Percentiles rank a stretch among this genome's conserved stretches.
Evolutionary conservation across 2,797 vertebrate species (phyloP).

Genomic region (Leuciscus waleckii): DNA sequence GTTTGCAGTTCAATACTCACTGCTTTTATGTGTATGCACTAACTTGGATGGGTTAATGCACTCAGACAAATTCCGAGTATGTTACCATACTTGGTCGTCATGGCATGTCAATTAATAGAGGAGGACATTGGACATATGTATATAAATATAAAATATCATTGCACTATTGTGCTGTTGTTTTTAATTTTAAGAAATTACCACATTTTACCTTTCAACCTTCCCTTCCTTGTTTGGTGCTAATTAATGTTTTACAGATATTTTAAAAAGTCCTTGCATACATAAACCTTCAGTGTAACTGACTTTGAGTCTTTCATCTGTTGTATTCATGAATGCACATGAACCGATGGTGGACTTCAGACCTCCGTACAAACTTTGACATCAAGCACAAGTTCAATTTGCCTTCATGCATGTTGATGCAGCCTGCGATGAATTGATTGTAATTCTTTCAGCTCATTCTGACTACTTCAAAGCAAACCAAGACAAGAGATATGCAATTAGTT

Average conservation of each 20-base stretch:
- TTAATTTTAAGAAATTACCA: not conserved
- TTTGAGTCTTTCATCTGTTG: slow-evolving; percentile 44
- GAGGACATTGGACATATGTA: too few relatives aligned
- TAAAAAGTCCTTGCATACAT: slow-evolving; percentile 26
- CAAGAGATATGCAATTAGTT: slow-evolving; percentile 7
- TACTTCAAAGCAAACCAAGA: slow-evolving; percentile 28
- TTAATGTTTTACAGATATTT: slow-evolving; percentile 12
- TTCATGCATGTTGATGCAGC: slow-evolving; percentile 24
- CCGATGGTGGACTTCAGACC: slow-evolving; percentile 17
- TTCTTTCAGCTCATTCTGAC: slow-evolving; percentile 15
- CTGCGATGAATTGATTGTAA: slow-evolving; percentile 18
- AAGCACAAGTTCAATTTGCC: slow-evolving; percentile 28
- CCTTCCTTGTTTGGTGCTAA: slow-evolving; percentile 10
- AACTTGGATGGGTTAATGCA: too few relatives aligned
- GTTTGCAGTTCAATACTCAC: too few relatives aligned
- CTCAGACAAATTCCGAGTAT: too few relatives aligned
- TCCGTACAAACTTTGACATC: slow-evolving; percentile 43
- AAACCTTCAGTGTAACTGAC: slow-evolving; percentile 26
- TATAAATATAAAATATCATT: not conserved
- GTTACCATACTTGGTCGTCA: too few relatives aligned
- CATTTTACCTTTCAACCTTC: not conserved
- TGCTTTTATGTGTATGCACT: too few relatives aligned
- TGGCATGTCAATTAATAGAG: too few relatives aligned
- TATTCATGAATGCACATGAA: slow-evolving; percentile 29
- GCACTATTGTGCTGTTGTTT: not conserved